Percentiles rank a stretch among this genome's conserved stretches.
phyloP scores from a whole-genome alignment of 37 sponge, comb jelly and placozoan species.

The Eunapius fragilis region DNA sequence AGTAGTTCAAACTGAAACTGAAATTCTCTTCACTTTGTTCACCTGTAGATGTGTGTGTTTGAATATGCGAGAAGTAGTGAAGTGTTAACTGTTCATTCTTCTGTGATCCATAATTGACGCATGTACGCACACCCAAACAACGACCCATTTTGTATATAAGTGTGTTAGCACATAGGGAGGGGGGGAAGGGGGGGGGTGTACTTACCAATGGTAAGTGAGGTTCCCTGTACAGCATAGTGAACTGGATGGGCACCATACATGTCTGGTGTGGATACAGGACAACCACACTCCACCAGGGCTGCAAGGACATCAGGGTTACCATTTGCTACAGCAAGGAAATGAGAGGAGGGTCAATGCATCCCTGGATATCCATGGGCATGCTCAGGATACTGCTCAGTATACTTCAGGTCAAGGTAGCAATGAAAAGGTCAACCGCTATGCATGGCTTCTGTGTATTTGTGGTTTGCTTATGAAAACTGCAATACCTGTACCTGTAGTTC shows the following conservation, averaged over 20 bases:
- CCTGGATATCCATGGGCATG: no score
- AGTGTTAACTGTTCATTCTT: no score
- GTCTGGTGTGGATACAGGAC: conserved; percentile 22
- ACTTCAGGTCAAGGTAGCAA: neutral
- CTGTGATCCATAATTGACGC: no score
- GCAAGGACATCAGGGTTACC: conserved; percentile 68
- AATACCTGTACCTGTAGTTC: neutral
- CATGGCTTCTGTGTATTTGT: neutral
- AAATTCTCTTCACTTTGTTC: conserved; percentile 25
- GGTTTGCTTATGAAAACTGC: neutral
- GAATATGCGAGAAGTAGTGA: no score
- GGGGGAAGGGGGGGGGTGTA: no score
- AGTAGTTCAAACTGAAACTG: neutral
- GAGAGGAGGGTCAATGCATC: no score
- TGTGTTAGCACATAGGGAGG: no score
- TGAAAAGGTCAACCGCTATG: no score
- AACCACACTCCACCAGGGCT: conserved; percentile 50
- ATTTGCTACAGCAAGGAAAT: conserved; percentile 39
- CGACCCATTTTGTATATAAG: no score
- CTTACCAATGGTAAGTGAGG: conserved; percentile 9
- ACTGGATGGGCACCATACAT: conserved; percentile 70
- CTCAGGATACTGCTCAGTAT: no score
- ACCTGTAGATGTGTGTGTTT: neutral
- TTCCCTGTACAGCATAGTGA: conserved; percentile 76
- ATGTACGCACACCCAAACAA: no score